Base-by-base conservation (phyloP, 2,888 invertebrate genomes). In the Drosophila rubida region DNA sequence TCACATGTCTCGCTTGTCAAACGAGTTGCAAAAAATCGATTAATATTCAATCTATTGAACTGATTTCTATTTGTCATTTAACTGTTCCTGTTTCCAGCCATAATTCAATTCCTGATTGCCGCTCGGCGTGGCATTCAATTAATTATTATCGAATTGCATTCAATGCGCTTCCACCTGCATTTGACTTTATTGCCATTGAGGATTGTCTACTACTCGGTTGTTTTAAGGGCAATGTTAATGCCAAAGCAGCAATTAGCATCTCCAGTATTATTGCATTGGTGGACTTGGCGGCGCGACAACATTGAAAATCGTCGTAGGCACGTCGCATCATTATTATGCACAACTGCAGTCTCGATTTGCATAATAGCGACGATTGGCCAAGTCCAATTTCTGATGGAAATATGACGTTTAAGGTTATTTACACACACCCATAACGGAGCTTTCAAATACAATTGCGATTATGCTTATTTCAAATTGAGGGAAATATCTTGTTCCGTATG, bases 161-260 rank as follows among this genome's bases (percentile, higher is more conserved):
- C 51, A 73, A 35, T 78, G 60, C 64, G 71, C 65, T 85, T 80
- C 79, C 75, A 78, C 76, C 79, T 68, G 82, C 79, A 81, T 64
- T 54, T 76, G 14, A 23, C 25, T 6, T 30, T 4, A n/a, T 7
- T 49, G 53, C 13, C 64, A 63, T 70, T 60, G 55, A 64, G 9
- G 13, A 13, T 25, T 45, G 37, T 25, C 23, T 16, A 4, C 55
- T 16, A 22, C 25, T 49, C 78, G 14, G 53, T 57, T 11, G 4
- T 13, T 51, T 65, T 75, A 87, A 86, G 78, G 88, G 75, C 87
- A 84, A 88, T 84, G 84, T 88, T 88, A 86, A 86, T 86, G 81
- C 48, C 86, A 83, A 65, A 62, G 69, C 57, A 25, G 55, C 63
- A 61, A 62, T 78, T 45, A 59, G 62, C 61, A 76, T 44, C 55